Evolutionary conservation across 2,113 vertebrate genomes (phyloP), one percentile per base, ranked within the genome.

Genomic region (Mionectes macconnelli): DNA sequence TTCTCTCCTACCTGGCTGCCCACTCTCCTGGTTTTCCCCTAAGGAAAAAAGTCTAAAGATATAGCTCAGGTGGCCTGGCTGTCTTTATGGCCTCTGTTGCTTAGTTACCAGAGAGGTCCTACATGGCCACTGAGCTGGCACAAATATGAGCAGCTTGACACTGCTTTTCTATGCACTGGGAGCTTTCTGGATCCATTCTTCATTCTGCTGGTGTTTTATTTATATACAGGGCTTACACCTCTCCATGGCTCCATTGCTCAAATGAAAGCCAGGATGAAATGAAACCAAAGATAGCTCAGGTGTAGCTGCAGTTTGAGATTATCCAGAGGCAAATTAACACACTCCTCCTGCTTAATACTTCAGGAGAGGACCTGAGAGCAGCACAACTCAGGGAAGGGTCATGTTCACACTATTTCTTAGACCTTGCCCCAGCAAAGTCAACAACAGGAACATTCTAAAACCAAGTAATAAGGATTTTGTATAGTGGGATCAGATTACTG

Each of bases 71-170:
- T 19, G 35, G 77, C 70, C 85, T 90, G n/a, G 10, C 69, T 83
- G 44, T 82, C 77, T 81, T 82, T 89, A 79, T 55, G 74, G 73
- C 67, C 66, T 87, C 87, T 85, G 89, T 93, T 96, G 94, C 90
- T 81, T 93, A 94, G 95, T 77, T 96, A 96, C 92, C 73, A 78
- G 52, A 63, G 88, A 94, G 89, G 80, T 69, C 89, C 80, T 90
- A 63, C 35, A 25, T 35, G 53, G 79, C 75, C 84, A 86, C 82
- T 69, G 90, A 93, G 75, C 68, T 77, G 79, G 72, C 68, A 90
- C 92, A 92, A 74, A 86, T 59, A 77, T 9, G 53, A 94, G 75
- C 92, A 90, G 82, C 59, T 79, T 80, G 89, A 90, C 30, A 21
- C 42, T 70, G 56, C 13, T 93, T 87, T 94, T 63, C 87, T 77